Evolutionary conservation across 2,113 vertebrate genomes (phyloP).

Genomic region (Macaca fascicularis): T2T-MFA8v1.1 NC_088387.1:108266001-108266500

Average conservation of each 20-base stretch:
- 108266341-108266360: not conserved
- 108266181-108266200: not conserved
- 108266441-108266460: fast-evolving
- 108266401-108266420: too few relatives aligned
- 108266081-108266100: not conserved
- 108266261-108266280: not conserved
- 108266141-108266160: not conserved
- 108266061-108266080: not conserved
- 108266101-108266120: too few relatives aligned
- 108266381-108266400: fast-evolving
- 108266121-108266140: not conserved
- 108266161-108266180: not conserved
- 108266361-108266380: not conserved
- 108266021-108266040: not conserved
- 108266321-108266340: not conserved
- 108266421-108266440: too few relatives aligned
- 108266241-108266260: not conserved
- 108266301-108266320: not conserved
- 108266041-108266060: not conserved
- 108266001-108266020: not conserved
- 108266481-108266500: too few relatives aligned
- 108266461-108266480: too few relatives aligned
- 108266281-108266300: too few relatives aligned
- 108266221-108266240: not conserved
- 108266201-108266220: too few relatives aligned